phyloP scores from a whole-genome alignment of 30 jellyfish, hydroid and myxozoan species.

The Aurelia sp. region DNA sequence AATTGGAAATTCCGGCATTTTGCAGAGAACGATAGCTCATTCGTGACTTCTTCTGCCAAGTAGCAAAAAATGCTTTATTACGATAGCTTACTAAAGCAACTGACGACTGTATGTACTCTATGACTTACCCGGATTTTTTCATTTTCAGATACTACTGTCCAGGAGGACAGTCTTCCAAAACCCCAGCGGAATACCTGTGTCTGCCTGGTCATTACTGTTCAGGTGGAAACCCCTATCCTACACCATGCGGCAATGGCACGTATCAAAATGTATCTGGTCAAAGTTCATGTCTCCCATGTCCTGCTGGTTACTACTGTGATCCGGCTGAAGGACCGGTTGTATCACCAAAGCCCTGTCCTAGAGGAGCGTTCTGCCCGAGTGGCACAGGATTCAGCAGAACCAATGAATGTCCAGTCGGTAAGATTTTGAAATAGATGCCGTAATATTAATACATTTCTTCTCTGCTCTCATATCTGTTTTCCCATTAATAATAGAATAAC shows the following conservation, averaged over 20 bases:
- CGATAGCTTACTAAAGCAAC: too few relatives aligned
- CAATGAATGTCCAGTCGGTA: slow-evolving; percentile 85
- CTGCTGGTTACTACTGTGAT: slow-evolving; percentile 93
- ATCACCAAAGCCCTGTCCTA: slow-evolving; percentile 85
- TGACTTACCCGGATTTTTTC: too few relatives aligned
- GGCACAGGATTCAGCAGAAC: slow-evolving; percentile 57
- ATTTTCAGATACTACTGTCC: slow-evolving; percentile 87
- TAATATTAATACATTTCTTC: too few relatives aligned
- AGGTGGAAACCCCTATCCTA: slow-evolving; percentile 66
- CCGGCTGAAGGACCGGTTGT: slow-evolving; percentile 96
- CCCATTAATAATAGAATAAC: too few relatives aligned
- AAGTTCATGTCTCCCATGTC: slow-evolving; percentile 76
- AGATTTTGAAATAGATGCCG: not conserved
- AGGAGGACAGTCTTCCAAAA: slow-evolving; percentile 83
- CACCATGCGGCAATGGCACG: slow-evolving; percentile 91
- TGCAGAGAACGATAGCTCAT: too few relatives aligned
- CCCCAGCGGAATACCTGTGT: slow-evolving; percentile 83
- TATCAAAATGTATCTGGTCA: slow-evolving; percentile 91
- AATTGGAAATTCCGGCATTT: too few relatives aligned
- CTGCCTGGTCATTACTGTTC: slow-evolving; percentile 92
- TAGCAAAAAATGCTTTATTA: too few relatives aligned
- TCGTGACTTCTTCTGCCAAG: too few relatives aligned
- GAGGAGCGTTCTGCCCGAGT: slow-evolving; percentile 86
- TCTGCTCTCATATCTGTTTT: too few relatives aligned
- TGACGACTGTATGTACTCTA: too few relatives aligned